Conservation (phyloP, 2,797 vertebrate genomes). For the Parauchenoglanis punctatus region DNA sequence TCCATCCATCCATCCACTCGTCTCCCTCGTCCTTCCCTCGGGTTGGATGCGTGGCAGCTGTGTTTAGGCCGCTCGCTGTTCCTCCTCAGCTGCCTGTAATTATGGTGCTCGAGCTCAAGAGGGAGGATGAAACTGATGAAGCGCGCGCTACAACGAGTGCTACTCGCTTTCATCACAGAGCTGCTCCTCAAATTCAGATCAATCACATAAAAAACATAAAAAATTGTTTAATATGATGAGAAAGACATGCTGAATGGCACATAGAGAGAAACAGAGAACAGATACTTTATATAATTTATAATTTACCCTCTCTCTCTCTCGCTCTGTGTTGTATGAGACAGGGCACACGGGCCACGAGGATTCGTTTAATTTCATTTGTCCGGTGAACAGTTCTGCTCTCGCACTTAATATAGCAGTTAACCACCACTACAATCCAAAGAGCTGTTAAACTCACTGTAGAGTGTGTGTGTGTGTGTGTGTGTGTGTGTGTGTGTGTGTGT, state of each 20-base stretch:
- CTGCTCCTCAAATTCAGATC: slow-evolving; percentile 11
- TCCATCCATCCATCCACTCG: slow-evolving; percentile 59
- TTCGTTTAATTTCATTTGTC: slow-evolving; percentile 85
- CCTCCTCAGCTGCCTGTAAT: slow-evolving; percentile 77
- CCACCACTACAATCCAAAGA: slow-evolving; percentile 81
- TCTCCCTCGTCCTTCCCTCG: slow-evolving; percentile 14
- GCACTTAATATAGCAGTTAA: slow-evolving; percentile 81
- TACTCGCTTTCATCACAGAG: background rate
- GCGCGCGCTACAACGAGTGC: background rate
- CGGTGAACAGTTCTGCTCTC: slow-evolving; percentile 70
- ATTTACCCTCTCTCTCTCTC: background rate
- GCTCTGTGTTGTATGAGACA: background rate
- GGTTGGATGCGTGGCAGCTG: slow-evolving; percentile 32
- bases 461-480: slow-evolving; percentile 8
- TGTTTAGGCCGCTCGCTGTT: slow-evolving; percentile 81
- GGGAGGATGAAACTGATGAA: slow-evolving; percentile 14
- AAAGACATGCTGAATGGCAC: background rate
- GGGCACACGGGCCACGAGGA: slow-evolving; percentile 74
- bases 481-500: slow-evolving; percentile 21
- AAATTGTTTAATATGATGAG: background rate
- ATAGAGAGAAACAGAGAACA: slow-evolving; percentile 18
- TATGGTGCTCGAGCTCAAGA: slow-evolving; percentile 49
- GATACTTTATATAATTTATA: slow-evolving; percentile 9
- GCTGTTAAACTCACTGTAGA: slow-evolving; percentile 72
- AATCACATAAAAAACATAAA: background rate